Conservation (phyloP, 2,113 vertebrate species). For the Paedocypris sp. region DNA sequence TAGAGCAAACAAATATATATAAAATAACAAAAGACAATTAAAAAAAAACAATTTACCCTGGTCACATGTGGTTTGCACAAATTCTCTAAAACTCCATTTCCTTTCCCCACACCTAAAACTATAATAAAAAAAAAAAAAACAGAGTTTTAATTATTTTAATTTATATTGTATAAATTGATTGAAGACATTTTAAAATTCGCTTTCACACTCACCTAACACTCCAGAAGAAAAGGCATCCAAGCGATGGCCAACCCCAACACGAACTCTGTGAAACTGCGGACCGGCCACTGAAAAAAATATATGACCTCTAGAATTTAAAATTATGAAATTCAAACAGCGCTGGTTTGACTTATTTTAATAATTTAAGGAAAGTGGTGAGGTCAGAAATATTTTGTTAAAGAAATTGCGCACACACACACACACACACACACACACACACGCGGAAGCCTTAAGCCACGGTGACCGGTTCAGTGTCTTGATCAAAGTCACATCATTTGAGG, state of each 20-base stretch:
- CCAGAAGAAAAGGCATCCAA: conserved; percentile 78
- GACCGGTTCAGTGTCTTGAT: too few relatives aligned
- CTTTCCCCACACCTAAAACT: conserved; percentile 77
- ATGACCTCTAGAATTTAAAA: too few relatives aligned
- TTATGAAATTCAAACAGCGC: too few relatives aligned
- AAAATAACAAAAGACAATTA: neutral
- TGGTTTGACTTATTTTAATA: too few relatives aligned
- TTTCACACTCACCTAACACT: conserved; percentile 76
- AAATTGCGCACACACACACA: too few relatives aligned
- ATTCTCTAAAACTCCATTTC: conserved; percentile 61
- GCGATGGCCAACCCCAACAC: conserved; percentile 74
- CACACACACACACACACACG: too few relatives aligned
- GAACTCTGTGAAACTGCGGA: conserved; percentile 61
- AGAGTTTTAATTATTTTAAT: neutral
- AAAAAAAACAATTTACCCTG: conserved; percentile 60
- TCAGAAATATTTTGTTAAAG: too few relatives aligned
- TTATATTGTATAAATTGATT: too few relatives aligned
- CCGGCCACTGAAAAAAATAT: conserved; percentile 81
- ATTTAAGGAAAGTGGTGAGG: too few relatives aligned
- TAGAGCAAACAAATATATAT: neutral
- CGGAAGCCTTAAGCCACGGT: too few relatives aligned
- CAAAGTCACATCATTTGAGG: too few relatives aligned
- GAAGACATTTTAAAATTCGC: too few relatives aligned
- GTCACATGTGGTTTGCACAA: conserved; percentile 65
- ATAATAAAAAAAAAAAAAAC: conserved; percentile 16